These are phyloP conservation scores for Bufo gargarizans DNA, from an alignment of 2,113 vertebrate species.

Conservation along the genomic window DNA sequence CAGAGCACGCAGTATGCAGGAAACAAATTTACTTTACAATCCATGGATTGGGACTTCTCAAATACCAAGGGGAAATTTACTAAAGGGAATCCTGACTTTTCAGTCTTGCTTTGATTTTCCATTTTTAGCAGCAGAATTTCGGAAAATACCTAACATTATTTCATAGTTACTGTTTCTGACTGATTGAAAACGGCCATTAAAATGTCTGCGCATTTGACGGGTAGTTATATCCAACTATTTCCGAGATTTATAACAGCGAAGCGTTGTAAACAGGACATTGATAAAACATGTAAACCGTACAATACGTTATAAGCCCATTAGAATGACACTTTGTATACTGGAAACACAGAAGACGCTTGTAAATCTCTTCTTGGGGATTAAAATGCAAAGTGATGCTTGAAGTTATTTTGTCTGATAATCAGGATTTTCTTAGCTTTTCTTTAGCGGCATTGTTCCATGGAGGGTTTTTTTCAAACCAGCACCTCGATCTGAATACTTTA, in stretches of 20 bases:
- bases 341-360: constrained; percentile 3
- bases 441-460: neutral
- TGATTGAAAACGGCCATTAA: neutral
- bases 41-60: neutral
- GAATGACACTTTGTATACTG: neutral
- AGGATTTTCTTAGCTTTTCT: neutral
- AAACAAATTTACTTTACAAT: neutral
- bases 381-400: neutral
- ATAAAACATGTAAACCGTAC: neutral
- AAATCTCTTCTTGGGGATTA: constrained; percentile 6
- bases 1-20: neutral
- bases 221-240: neutral
- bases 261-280: constrained; percentile 6
- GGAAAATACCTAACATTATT: neutral
- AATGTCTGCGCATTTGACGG: neutral
- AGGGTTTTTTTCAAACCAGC: too few relatives aligned
- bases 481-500: too few relatives aligned
- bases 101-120: neutral
- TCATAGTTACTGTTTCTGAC: constrained; percentile 14
- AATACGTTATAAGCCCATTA: neutral
- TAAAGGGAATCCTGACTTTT: neutral
- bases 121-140: neutral
- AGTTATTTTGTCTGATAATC: neutral
- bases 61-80: neutral
- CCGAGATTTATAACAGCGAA: constrained; percentile 9